A percentile compares a stretch with the other conserved stretches of the same genome.
Evolutionary conservation across 2,888 invertebrate genomes (phyloP).

Genomic region (Brenthis hecate): DNA sequence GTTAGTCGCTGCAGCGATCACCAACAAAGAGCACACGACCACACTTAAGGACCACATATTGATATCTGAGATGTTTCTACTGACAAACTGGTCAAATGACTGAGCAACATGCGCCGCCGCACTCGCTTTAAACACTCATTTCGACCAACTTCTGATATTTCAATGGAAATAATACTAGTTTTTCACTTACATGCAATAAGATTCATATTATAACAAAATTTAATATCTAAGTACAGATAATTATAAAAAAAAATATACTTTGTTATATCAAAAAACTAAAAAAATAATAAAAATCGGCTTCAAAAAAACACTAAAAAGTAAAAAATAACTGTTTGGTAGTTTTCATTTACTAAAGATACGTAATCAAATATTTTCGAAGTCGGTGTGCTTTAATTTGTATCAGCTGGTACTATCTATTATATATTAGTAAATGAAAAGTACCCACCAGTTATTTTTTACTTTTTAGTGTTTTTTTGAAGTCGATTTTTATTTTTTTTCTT

Average conservation of each 20-base stretch:
- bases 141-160: slow-evolving; percentile 10
- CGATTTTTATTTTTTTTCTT: too few species aligned
- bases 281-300: too few species aligned
- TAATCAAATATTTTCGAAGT: too few species aligned
- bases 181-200: neutral
- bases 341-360: too few species aligned
- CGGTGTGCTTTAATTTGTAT: too few species aligned
- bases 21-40: slow-evolving; percentile 58
- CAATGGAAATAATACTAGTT: neutral
- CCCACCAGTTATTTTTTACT: too few species aligned
- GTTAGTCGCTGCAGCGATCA: slow-evolving; percentile 56
- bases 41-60: slow-evolving; percentile 58
- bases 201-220: neutral
- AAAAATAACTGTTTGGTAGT: too few species aligned
- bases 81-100: slow-evolving; percentile 18
- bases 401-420: too few species aligned
- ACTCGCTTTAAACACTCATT: slow-evolving; percentile 36
- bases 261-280: neutral
- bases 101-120: slow-evolving; percentile 28
- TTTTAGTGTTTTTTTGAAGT: too few species aligned
- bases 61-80: slow-evolving; percentile 47
- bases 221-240: neutral
- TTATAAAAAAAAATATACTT: neutral
- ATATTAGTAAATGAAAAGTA: too few species aligned
- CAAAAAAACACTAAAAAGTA: too few species aligned